Conservation (phyloP, 2,113 vertebrate genomes). For the Cyphomyrus plagiostoma region DNA sequence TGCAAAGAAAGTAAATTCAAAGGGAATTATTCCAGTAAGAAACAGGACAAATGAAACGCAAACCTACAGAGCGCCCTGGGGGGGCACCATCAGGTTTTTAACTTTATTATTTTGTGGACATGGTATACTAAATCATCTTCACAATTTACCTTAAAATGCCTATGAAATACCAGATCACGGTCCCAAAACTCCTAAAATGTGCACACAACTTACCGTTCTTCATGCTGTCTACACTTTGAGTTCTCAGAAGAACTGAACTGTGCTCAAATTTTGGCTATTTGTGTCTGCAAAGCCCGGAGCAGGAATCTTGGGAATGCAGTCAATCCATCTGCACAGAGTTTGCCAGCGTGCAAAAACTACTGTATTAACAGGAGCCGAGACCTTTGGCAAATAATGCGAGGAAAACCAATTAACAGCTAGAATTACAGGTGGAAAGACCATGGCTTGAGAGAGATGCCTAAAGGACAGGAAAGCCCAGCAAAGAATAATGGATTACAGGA, state of each 20-base stretch:
- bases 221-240: not conserved
- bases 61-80: not conserved
- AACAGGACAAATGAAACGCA: not conserved
- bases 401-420: not conserved
- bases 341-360: not conserved
- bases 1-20: not conserved
- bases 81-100: not conserved
- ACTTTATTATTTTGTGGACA: not conserved
- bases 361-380: not conserved
- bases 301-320: not conserved
- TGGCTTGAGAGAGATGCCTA: not conserved
- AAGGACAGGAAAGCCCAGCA: not conserved
- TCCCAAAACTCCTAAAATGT: not conserved
- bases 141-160: not conserved
- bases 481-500: not conserved
- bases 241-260: not conserved
- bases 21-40: not conserved
- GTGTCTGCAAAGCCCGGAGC: not conserved
- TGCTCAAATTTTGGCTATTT: not conserved
- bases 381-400: not conserved
- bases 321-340: not conserved
- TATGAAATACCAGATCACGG: not conserved
- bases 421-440: not conserved
- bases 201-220: not conserved
- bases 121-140: not conserved